phyloP scores from a whole-genome alignment of 2,888 invertebrate genomes.

The Hypolimnas misippus region DNA sequence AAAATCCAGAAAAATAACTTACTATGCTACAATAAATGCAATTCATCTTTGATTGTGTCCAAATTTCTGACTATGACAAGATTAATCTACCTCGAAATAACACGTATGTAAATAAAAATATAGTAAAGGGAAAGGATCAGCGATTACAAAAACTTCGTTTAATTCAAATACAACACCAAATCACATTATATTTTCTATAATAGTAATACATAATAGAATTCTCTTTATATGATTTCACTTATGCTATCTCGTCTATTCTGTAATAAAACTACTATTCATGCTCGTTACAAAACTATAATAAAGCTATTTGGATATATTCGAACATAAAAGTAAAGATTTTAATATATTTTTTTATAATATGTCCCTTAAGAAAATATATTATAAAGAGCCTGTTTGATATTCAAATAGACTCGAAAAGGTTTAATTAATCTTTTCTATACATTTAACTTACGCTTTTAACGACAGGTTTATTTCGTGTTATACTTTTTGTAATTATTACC shows the following conservation, averaged over 20 bases:
- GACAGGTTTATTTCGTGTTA: constrained; percentile 46
- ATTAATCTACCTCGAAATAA: too few species aligned
- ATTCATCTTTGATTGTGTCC: too few species aligned
- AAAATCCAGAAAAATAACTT: too few species aligned
- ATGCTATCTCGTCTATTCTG: constrained; percentile 59
- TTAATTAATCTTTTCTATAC: constrained; percentile 33
- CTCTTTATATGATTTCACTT: constrained; percentile 69
- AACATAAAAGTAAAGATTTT: constrained; percentile 36
- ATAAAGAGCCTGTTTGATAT: constrained; percentile 40
- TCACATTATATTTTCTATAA: constrained; percentile 84
- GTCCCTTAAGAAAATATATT: constrained; percentile 70
- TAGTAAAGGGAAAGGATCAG: constrained; percentile 70
- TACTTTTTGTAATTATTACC: constrained; percentile 48
- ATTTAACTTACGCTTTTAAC: constrained; percentile 36
- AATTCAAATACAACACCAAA: constrained; percentile 84
- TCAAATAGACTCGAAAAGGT: constrained; percentile 62
- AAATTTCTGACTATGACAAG: too few species aligned
- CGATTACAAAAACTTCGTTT: constrained; percentile 80
- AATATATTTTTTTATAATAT: constrained; percentile 54
- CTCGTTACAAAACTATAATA: constrained; percentile 52
- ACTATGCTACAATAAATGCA: too few species aligned
- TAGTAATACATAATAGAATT: constrained; percentile 75
- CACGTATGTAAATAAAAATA: neutral
- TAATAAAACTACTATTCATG: constrained; percentile 52
- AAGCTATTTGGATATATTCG: constrained; percentile 40